Conservation (phyloP, 2,888 invertebrate species). For the Hirtodrosophila histrioides region DNA sequence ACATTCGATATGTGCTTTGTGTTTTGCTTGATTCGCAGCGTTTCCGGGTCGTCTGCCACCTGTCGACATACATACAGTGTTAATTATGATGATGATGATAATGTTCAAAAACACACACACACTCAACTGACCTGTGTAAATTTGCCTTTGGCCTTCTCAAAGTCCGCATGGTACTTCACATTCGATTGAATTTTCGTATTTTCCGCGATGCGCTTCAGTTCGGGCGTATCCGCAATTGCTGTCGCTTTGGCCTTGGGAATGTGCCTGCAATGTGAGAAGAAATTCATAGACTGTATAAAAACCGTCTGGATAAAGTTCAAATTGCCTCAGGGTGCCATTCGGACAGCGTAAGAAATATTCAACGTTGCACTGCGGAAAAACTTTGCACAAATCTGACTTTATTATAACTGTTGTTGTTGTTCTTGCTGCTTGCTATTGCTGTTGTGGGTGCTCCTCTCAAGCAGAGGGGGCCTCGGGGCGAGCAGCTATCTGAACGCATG, state of each 20-base stretch:
- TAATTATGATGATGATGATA: background rate
- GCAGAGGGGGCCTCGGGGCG: slow-evolving; percentile 16
- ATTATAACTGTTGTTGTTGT: slow-evolving; percentile 11
- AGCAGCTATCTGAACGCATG: slow-evolving; percentile 45
- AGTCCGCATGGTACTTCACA: slow-evolving; percentile 98
- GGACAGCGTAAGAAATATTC: slow-evolving; percentile 12
- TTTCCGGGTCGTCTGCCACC: slow-evolving; percentile 98
- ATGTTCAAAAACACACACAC: background rate
- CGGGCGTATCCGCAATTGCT: slow-evolving; percentile 98
- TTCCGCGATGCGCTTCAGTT: slow-evolving; percentile 97
- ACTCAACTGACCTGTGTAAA: slow-evolving; percentile 90
- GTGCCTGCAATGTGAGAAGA: slow-evolving; percentile 88
- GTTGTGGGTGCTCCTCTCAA: slow-evolving; percentile 24
- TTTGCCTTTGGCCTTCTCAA: slow-evolving; percentile 98
- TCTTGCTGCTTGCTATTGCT: slow-evolving; percentile 19
- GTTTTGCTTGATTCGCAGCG: slow-evolving; percentile 95
- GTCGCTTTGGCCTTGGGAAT: slow-evolving; percentile 99
- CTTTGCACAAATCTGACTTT: slow-evolving; percentile 33
- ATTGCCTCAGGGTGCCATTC: slow-evolving; percentile 33
- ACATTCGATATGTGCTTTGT: slow-evolving; percentile 97
- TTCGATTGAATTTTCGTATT: slow-evolving; percentile 99
- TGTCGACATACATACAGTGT: slow-evolving; percentile 63
- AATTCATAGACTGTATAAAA: background rate
- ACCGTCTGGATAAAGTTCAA: slow-evolving; percentile 41
- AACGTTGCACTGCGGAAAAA: slow-evolving; percentile 37